Evolutionary conservation across 1,140 invertebrate genomes (phyloP).

Genomic region (Octopus bimaculoides): DNA sequence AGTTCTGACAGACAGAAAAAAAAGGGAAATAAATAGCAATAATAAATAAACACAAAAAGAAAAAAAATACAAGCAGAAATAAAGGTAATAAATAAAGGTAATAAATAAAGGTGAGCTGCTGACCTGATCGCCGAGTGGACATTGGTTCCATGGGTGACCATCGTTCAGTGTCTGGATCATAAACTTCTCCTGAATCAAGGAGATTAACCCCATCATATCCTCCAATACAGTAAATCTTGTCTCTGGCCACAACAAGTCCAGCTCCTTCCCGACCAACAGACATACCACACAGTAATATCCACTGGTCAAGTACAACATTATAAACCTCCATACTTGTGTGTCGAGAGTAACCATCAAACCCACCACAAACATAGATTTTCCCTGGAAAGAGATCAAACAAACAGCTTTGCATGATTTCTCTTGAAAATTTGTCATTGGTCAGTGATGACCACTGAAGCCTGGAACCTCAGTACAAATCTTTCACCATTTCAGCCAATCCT

Average conservation of each 20-base stretch:
- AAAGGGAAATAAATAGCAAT: background rate
- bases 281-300: slow-evolving; percentile 49
- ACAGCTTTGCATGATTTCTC: background rate
- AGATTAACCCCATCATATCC: slow-evolving; percentile 53
- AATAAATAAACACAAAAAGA: slow-evolving; percentile 2
- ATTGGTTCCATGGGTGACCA: slow-evolving; percentile 48
- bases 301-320: slow-evolving; percentile 46
- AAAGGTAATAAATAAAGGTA: background rate
- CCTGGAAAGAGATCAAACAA: slow-evolving; percentile 25
- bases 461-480: no score
- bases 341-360: slow-evolving; percentile 53
- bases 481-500: no score
- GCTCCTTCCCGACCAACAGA: slow-evolving; percentile 50
- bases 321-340: slow-evolving; percentile 52
- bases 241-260: slow-evolving; percentile 50
- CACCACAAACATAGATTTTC: slow-evolving; percentile 54
- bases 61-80: background rate
- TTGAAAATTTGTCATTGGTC: background rate
- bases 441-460: no score
- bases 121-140: slow-evolving; percentile 48
- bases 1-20: no score
- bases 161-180: slow-evolving; percentile 43
- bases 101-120: background rate
- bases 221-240: slow-evolving; percentile 53
- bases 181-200: slow-evolving; percentile 48